Evolutionary conservation across 2,113 vertebrate species (phyloP).

Genomic region (Indicator indicator): DNA sequence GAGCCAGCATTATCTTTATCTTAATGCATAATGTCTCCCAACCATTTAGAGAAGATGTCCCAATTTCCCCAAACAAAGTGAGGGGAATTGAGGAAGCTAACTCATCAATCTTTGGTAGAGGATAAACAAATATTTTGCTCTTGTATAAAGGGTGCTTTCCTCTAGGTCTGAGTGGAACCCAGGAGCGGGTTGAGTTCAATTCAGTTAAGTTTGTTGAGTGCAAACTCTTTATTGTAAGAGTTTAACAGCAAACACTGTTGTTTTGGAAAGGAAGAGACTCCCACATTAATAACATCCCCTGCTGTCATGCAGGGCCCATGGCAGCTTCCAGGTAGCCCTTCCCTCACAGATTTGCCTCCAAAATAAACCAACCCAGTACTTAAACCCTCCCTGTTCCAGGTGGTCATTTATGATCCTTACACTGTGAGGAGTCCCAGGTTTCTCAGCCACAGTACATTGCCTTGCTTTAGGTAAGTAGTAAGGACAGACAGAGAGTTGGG

Average conservation of each 20-base stretch:
- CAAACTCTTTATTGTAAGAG: background rate
- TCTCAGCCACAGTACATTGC: background rate
- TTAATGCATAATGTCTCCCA: background rate
- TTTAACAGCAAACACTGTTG: background rate
- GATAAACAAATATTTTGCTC: background rate
- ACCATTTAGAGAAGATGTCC: background rate
- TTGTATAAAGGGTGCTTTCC: background rate
- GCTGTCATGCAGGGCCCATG: rapidly evolving
- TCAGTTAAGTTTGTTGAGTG: background rate
- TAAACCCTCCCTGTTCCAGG: background rate
- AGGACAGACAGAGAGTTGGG: too few species aligned
- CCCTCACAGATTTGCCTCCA: background rate
- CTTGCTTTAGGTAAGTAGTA: background rate
- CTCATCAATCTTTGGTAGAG: background rate
- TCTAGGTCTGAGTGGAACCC: background rate
- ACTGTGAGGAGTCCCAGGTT: background rate
- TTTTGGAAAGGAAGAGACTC: background rate
- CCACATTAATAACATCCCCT: rapidly evolving
- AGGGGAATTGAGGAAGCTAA: background rate
- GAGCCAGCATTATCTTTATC: background rate
- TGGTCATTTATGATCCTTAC: background rate
- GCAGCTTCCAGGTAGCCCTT: background rate
- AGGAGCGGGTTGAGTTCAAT: background rate
- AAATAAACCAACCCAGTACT: background rate
- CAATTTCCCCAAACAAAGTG: background rate